These are phyloP conservation scores for Regulus satrapa DNA, from an alignment of 2,113 vertebrate species.

Conservation along the genomic window DNA sequence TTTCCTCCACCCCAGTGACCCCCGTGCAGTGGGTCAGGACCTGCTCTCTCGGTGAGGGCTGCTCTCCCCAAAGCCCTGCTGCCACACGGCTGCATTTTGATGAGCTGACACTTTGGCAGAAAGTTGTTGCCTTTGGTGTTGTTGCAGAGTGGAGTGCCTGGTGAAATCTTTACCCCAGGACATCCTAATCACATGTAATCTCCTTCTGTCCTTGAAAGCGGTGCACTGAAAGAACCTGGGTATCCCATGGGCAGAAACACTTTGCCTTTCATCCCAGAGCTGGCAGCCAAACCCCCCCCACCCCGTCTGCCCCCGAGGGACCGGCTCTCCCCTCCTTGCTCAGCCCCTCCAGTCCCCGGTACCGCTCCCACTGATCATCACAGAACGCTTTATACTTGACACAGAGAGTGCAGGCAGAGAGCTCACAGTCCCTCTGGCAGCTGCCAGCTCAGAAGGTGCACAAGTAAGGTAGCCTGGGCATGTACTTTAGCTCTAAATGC, in stretches of 20 bases:
- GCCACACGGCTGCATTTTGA: background rate
- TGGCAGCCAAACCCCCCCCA: background rate
- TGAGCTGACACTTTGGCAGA: background rate
- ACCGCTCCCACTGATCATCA: background rate
- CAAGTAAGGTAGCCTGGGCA: constrained; percentile 1
- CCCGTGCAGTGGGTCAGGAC: background rate
- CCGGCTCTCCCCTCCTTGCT: background rate
- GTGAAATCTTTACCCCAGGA: background rate
- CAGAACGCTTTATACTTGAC: background rate
- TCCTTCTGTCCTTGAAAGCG: background rate
- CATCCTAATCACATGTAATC: background rate
- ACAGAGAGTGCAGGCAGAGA: background rate
- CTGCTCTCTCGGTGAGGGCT: rapidly evolving
- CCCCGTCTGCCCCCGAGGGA: background rate
- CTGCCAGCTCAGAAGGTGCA: constrained; percentile 13
- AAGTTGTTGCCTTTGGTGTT: background rate
- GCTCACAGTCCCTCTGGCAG: constrained; percentile 24
- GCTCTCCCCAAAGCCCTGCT: background rate
- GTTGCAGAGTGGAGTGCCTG: background rate
- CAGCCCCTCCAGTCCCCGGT: rapidly evolving
- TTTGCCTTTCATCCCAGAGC: background rate
- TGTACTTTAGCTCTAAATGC: constrained; percentile 45
- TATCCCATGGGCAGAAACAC: background rate
- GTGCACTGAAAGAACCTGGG: background rate
- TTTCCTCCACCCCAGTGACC: background rate